Evolutionary conservation across 2,113 vertebrate genomes (phyloP), one percentile per base, ranked within the genome.

Genomic region (Machaerirhynchus nigripectus): DNA sequence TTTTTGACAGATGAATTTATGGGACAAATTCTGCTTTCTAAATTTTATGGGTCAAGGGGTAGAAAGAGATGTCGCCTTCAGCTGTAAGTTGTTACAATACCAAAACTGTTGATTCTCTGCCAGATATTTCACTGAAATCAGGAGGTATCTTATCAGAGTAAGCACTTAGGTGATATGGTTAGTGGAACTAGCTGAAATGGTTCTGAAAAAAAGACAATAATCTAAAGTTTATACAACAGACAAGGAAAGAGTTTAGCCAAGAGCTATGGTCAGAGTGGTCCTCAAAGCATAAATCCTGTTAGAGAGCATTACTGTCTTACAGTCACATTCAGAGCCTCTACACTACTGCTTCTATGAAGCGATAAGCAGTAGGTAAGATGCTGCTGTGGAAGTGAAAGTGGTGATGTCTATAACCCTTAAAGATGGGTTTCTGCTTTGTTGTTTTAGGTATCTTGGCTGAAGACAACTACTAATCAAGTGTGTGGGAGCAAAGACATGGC

Each of bases 11-110:
- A 16, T 40, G 12, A 35, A 28, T 74, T 93, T 84, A 30, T 63
- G 21, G 10, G 16, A 42, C 6, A 30, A 23, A 9, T 59, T 86
- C 70, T 88, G 6, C 59, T 64, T 88, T 35, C 18, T 65, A 28
- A 69, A 53, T 39, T 53, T 24, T 0, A 9, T 19, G 13, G 14
- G 11, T 14, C 1, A 3, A 5, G 4, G 10, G 16, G 3, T 2
- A 0, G 10, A 61, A 86, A 42, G n/a, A 74, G 24, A 24, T 46
- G 13, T 70, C 13, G 2, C 22, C 11, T 57, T 85, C 15, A 37
- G 42, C 15, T 63, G 22, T 46, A 73, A 15, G 7, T 77, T 63
- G 10, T 13, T 91, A 15, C 9, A 56, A 33, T 64, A 52, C 9
- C 27, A 23, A 69, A 84, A 35, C n/a, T 44, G 7, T 35, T 87